phyloP scores from a whole-genome alignment of 2,113 vertebrate genomes.

The Elaphurus davidianus region DNA sequence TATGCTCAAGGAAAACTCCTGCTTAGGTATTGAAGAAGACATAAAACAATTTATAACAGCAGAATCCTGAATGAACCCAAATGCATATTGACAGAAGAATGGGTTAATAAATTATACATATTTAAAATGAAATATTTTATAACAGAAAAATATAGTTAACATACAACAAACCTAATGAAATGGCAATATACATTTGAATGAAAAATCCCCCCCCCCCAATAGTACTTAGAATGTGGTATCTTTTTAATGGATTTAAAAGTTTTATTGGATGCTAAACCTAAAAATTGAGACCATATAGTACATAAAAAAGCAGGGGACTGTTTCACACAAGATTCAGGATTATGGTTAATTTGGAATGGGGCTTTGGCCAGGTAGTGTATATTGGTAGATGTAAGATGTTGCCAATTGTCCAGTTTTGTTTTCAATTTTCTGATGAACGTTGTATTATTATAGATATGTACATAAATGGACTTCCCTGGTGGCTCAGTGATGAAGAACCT shows the following conservation, averaged over 20 bases:
- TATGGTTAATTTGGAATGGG: neutral
- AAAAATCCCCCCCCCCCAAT: neutral
- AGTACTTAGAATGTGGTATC: neutral
- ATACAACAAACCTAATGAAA: neutral
- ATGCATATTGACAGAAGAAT: neutral
- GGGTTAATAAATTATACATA: neutral
- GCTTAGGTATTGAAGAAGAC: neutral
- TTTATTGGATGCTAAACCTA: neutral
- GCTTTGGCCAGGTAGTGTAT: rapidly evolving
- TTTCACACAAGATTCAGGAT: neutral
- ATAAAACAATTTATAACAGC: neutral
- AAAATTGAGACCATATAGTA: neutral
- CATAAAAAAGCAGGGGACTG: neutral
- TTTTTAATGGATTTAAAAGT: neutral
- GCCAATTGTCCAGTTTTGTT: neutral
- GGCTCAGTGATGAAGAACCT: neutral
- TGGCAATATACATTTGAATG: neutral
- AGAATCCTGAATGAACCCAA: neutral
- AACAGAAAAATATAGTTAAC: neutral
- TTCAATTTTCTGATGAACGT: neutral
- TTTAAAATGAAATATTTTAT: neutral
- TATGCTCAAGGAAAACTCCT: neutral
- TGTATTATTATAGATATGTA: neutral
- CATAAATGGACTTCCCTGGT: neutral
- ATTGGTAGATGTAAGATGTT: neutral